Evolutionary conservation across 2,797 vertebrate species (phyloP).

Genomic region (Rousettus madagascariensis): DNA sequence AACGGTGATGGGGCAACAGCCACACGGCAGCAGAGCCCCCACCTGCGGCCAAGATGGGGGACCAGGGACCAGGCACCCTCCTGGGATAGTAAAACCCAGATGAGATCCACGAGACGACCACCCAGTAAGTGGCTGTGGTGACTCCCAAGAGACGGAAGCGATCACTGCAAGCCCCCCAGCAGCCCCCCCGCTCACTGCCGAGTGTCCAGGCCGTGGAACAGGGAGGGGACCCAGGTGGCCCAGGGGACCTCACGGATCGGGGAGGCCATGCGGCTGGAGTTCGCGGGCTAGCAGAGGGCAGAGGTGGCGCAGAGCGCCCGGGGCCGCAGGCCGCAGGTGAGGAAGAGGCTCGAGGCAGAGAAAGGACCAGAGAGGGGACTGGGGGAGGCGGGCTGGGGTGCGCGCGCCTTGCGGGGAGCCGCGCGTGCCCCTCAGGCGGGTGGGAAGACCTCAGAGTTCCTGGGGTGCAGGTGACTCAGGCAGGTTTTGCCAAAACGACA

Average conservation of each 20-base stretch:
- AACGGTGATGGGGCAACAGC: fast-evolving
- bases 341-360: fast-evolving
- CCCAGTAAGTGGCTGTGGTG: fast-evolving
- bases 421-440: background rate
- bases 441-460: fast-evolving
- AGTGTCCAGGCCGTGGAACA: background rate
- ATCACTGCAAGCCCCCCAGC: fast-evolving
- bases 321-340: background rate
- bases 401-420: fast-evolving
- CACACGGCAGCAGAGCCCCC: fast-evolving
- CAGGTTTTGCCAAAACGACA: fast-evolving
- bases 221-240: background rate
- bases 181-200: background rate
- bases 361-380: fast-evolving
- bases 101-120: background rate
- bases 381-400: too few relatives aligned
- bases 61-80: background rate
- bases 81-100: background rate
- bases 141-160: background rate
- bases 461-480: fast-evolving
- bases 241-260: fast-evolving
- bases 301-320: background rate
- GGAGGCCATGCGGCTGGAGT: background rate
- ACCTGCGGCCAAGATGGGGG: background rate
- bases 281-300: fast-evolving